These are phyloP conservation scores for Myiopsitta monachus DNA, from an alignment of 2,113 vertebrate genomes.

Conservation along the genomic window DNA sequence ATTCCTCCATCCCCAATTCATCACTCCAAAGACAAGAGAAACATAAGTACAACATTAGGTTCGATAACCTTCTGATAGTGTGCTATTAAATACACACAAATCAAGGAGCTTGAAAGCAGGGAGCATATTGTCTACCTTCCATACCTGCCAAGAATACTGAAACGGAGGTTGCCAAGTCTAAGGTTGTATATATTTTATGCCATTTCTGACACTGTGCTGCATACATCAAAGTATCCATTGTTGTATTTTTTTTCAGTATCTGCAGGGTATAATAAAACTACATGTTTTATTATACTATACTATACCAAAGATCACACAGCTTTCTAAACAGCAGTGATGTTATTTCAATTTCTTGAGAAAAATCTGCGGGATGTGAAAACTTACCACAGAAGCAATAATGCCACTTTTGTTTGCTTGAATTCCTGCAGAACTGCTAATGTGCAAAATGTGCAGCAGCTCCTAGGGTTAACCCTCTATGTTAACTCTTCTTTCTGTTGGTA, in stretches of 20 bases:
- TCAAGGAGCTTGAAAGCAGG: not conserved
- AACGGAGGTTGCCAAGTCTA: not conserved
- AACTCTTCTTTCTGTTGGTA: not conserved
- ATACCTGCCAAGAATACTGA: slow-evolving; percentile 11
- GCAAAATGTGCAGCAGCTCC: not conserved
- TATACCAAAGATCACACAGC: not conserved
- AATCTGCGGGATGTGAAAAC: not conserved
- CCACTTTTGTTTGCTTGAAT: not conserved
- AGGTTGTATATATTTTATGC: not conserved
- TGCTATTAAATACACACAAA: slow-evolving; percentile 25
- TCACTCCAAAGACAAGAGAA: not conserved
- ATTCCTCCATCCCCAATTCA: not conserved
- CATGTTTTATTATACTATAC: not conserved
- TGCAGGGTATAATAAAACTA: not conserved
- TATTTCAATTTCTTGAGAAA: not conserved
- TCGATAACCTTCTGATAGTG: slow-evolving; percentile 13
- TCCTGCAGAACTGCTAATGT: not conserved
- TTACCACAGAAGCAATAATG: not conserved
- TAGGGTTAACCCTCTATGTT: not conserved
- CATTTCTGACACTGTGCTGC: not conserved
- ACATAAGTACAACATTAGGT: not conserved
- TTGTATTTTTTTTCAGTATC: not conserved
- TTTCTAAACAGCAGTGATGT: not conserved
- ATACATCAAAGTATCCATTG: not conserved
- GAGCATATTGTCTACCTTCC: not conserved